Conservation (phyloP, 2,888 invertebrate species). For the Heteropelma amictum region DNA sequence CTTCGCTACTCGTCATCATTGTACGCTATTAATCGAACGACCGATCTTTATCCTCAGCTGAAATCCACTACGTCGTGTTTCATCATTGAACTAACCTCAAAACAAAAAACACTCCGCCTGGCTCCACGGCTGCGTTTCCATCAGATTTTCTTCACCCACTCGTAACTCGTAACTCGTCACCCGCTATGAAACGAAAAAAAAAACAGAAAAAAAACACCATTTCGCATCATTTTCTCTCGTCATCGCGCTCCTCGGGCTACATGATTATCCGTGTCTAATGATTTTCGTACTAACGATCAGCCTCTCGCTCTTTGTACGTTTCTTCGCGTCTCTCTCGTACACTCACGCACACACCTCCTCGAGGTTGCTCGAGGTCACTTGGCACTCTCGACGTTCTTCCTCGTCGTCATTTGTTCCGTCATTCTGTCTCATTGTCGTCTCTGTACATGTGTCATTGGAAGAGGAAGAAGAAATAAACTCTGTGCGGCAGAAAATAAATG, state of each 20-base stretch:
- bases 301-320: background rate
- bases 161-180: too few species aligned
- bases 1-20: constrained; percentile 54
- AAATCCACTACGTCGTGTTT: constrained; percentile 51
- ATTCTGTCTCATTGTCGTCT: background rate
- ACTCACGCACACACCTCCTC: background rate
- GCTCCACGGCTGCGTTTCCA: constrained; percentile 44
- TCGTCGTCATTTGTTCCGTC: background rate
- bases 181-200: constrained; percentile 41
- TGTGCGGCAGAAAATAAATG: constrained; percentile 3
- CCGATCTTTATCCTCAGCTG: constrained; percentile 58
- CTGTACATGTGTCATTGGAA: background rate
- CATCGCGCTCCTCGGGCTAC: constrained; percentile 34
- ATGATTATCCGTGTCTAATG: constrained; percentile 39
- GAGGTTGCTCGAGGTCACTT: background rate
- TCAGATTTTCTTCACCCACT: constrained; percentile 43
- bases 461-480: background rate
- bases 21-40: constrained; percentile 56
- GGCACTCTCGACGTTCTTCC: background rate
- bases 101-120: constrained; percentile 26
- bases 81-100: constrained; percentile 59
- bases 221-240: constrained; percentile 18
- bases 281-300: constrained; percentile 40
- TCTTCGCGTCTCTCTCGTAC: background rate
- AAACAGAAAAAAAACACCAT: too few species aligned